A percentile compares a stretch with the other conserved stretches of the same genome.
Conservation (phyloP, 92 coral and sea anemone genomes). For the Desmophyllum pertusum region DNA sequence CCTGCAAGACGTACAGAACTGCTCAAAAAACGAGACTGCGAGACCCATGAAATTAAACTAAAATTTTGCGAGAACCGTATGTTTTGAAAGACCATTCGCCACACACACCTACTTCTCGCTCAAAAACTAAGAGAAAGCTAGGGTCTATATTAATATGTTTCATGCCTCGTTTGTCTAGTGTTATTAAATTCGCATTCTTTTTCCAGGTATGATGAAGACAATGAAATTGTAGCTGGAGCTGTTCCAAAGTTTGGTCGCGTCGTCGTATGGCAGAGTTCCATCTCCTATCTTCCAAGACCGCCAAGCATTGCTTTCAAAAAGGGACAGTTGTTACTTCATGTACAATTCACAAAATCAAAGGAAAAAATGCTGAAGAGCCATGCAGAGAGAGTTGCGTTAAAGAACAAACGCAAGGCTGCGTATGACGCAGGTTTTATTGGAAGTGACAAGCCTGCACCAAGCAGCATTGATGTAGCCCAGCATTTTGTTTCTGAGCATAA, state of each 20-base stretch:
- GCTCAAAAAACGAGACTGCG: too few species aligned
- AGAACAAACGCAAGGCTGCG: slow-evolving; percentile 49
- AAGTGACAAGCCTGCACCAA: slow-evolving; percentile 54
- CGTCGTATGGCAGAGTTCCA: slow-evolving; percentile 84
- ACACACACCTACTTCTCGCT: too few species aligned
- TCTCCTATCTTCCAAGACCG: slow-evolving; percentile 85
- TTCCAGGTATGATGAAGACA: slow-evolving; percentile 81
- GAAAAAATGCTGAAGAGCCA: slow-evolving; percentile 68
- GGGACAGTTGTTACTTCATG: slow-evolving; percentile 81
- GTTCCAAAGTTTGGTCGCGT: slow-evolving; percentile 88
- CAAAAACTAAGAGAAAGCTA: too few species aligned
- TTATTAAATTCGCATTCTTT: not conserved
- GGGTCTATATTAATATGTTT: fast-evolving
- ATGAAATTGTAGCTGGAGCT: slow-evolving; percentile 89
- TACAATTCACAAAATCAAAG: slow-evolving; percentile 82
- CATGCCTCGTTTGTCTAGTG: not conserved
- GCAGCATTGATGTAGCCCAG: slow-evolving; percentile 48
- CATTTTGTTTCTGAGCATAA: slow-evolving; percentile 62
- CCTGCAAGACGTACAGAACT: too few species aligned
- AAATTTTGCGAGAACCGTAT: too few species aligned
- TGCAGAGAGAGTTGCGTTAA: slow-evolving; percentile 53
- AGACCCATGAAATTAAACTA: too few species aligned
- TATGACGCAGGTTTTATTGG: slow-evolving; percentile 78
- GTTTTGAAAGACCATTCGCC: too few species aligned
- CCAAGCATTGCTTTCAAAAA: slow-evolving; percentile 88